phyloP scores from a whole-genome alignment of 2,113 vertebrate species.

The Typhlomys cinereus region DNA sequence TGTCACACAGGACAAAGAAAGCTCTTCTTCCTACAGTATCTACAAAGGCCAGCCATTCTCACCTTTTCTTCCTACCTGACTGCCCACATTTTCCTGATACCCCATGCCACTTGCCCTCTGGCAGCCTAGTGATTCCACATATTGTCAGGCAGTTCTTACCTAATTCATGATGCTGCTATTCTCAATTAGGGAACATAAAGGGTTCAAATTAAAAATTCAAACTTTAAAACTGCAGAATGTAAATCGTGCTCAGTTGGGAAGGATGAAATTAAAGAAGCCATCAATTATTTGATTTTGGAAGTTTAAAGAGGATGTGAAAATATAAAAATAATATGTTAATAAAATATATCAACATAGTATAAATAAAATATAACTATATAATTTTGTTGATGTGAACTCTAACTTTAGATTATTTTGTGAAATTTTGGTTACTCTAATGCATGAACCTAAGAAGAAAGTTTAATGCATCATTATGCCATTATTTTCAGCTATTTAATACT shows the following conservation, averaged over 20 bases:
- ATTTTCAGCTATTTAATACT: background rate
- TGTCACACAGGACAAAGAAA: background rate
- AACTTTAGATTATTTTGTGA: background rate
- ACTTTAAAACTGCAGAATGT: background rate
- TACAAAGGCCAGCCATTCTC: background rate
- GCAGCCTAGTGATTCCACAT: background rate
- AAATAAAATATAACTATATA: constrained; percentile 14
- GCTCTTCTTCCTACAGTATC: background rate
- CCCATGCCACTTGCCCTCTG: background rate
- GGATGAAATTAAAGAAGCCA: background rate
- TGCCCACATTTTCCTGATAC: background rate
- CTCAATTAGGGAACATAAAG: background rate
- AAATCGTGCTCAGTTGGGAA: background rate
- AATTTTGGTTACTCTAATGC: background rate
- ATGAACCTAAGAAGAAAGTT: background rate
- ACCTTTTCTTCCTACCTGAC: background rate
- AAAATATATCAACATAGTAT: background rate
- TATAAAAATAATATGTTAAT: background rate
- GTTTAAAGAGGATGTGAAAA: background rate
- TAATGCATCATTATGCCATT: background rate
- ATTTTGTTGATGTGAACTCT: too few species aligned
- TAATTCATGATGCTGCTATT: background rate
- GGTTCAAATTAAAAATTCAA: background rate
- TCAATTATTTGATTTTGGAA: background rate
- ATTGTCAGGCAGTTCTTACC: background rate